phyloP scores from a whole-genome alignment of 37 sponge, comb jelly and placozoan genomes.

The Amphimedon queenslandica region DNA sequence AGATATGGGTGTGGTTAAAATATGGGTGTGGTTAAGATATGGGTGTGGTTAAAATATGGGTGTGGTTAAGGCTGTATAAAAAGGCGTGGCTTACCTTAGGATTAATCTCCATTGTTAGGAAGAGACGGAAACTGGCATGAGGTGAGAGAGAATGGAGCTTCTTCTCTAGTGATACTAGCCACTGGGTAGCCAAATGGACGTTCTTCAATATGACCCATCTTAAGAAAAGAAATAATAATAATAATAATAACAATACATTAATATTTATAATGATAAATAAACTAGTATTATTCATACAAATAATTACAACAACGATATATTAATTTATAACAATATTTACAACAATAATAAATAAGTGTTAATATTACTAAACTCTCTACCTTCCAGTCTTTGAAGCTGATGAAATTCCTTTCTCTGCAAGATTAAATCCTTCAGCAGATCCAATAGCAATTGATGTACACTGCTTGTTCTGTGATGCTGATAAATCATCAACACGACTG shows the following conservation, averaged over 20 bases:
- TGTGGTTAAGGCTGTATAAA: not conserved
- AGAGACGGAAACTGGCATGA: constrained; percentile 90
- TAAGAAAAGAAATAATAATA: not conserved
- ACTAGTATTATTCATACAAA: too few relatives aligned
- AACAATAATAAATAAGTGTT: too few relatives aligned
- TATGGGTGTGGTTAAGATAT: too few relatives aligned
- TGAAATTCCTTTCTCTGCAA: constrained; percentile 93
- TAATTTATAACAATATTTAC: too few relatives aligned
- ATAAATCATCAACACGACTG: constrained; percentile 88
- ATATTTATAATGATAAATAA: too few relatives aligned
- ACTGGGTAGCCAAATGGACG: constrained; percentile 92
- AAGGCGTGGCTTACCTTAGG: constrained; percentile 62
- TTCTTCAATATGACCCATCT: constrained; percentile 97
- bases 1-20: too few relatives aligned
- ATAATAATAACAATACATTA: not conserved
- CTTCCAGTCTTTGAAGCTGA: constrained; percentile 90
- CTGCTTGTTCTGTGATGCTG: constrained; percentile 70
- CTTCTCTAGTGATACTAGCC: constrained; percentile 98
- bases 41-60: not conserved
- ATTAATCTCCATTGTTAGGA: constrained; percentile 96
- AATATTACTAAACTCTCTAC: too few relatives aligned
- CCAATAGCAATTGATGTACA: constrained; percentile 90
- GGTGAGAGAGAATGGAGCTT: constrained; percentile 91
- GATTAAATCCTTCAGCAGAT: constrained; percentile 91
- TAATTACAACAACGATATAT: too few relatives aligned